These are phyloP conservation scores for Nothobranchius furzeri DNA, from an alignment of 2,113 vertebrate genomes.

Conservation along the genomic window DNA sequence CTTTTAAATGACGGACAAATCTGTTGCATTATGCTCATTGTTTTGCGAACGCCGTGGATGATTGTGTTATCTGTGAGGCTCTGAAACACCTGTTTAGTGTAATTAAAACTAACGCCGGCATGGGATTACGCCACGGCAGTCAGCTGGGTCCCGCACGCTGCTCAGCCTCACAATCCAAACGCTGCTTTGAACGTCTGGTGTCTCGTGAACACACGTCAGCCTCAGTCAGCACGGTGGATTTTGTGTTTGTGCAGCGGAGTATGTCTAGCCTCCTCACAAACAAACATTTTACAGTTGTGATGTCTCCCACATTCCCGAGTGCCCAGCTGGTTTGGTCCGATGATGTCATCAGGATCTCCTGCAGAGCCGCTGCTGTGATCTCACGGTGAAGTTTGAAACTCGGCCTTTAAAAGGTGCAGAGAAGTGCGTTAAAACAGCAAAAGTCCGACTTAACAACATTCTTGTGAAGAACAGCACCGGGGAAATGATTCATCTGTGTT, in stretches of 20 bases:
- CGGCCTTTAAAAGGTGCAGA: too few relatives aligned
- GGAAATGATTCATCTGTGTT: too few relatives aligned
- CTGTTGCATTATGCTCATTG: constrained; percentile 75
- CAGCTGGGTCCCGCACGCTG: constrained; percentile 50
- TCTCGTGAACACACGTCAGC: background rate
- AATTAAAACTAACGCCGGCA: constrained; percentile 79
- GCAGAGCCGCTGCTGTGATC: too few relatives aligned
- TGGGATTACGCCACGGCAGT: constrained; percentile 67
- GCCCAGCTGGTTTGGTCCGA: background rate
- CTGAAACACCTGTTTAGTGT: constrained; percentile 77
- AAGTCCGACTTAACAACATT: too few relatives aligned
- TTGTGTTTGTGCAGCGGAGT: background rate
- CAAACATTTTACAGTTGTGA: constrained; percentile 8
- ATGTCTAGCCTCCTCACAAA: constrained; percentile 14
- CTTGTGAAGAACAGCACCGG: too few relatives aligned
- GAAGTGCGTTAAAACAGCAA: too few relatives aligned
- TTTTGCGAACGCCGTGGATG: constrained; percentile 79
- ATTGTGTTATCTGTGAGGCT: constrained; percentile 72
- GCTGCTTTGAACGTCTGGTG: too few relatives aligned
- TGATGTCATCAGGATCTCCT: background rate
- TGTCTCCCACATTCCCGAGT: background rate
- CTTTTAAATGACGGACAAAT: constrained; percentile 75
- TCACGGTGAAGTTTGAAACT: too few relatives aligned
- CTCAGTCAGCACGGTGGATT: constrained; percentile 5
- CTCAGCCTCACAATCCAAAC: constrained; percentile 30